These are phyloP conservation scores for Pituophis catenifer DNA, from an alignment of 2,113 vertebrate species.

Conservation along the genomic window DNA sequence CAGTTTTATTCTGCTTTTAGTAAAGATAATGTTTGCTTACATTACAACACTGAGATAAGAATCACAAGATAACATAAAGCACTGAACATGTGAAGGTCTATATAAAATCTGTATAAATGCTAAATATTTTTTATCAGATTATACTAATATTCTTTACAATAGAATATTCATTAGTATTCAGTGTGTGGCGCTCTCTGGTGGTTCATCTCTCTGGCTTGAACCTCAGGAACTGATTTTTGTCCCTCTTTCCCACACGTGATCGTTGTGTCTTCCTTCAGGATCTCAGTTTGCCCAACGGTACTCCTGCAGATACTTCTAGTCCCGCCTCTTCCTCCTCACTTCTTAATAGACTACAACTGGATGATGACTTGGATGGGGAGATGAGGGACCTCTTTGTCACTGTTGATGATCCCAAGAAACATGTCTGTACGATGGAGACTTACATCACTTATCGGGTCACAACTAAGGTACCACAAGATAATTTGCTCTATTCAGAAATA, in stretches of 20 bases:
- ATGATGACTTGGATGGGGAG: slow-evolving; percentile 88
- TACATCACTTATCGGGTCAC: slow-evolving; percentile 96
- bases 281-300: slow-evolving; percentile 87
- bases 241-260: background rate
- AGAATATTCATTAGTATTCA: background rate
- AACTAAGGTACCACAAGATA: slow-evolving; percentile 80
- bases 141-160: background rate
- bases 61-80: background rate
- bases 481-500: background rate
- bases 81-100: background rate
- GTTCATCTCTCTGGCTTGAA: background rate
- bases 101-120: background rate
- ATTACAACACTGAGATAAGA: background rate
- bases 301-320: slow-evolving; percentile 87
- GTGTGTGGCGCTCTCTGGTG: background rate
- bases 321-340: slow-evolving; percentile 89
- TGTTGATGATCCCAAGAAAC: slow-evolving; percentile 96
- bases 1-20: background rate
- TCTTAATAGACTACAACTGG: slow-evolving; percentile 90
- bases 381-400: slow-evolving; percentile 95
- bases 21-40: background rate
- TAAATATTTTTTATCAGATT: background rate
- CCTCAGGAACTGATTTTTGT: background rate
- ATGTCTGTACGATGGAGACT: slow-evolving; percentile 97
- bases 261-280: slow-evolving; percentile 71